Base-by-base conservation (phyloP, 2,113 vertebrate genomes). In the Rhabdomys dilectus region DNA sequence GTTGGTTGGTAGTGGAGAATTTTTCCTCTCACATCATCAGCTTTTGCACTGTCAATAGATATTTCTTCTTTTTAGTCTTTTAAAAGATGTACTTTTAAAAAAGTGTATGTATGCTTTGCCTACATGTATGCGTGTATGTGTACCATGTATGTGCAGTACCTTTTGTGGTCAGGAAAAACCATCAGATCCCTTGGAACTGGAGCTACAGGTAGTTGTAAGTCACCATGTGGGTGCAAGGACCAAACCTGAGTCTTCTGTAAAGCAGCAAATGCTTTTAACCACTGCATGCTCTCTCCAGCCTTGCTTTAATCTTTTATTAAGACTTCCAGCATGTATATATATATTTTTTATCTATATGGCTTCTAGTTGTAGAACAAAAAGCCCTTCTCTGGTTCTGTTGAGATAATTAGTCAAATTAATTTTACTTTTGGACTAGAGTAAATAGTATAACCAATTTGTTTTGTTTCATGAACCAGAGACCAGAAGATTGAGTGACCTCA, bases 401-500 rank as follows among this genome's bases (percentile, higher is more conserved):
- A 82, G n/a, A 89, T 86, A 84, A 19, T 89, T 70, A 96, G 78
- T 13, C 6, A 82, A 39, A 60, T 82, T 60, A 82, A 60, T 60
- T 82, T 82, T 60, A 90, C 72, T 45, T 85, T 45, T 72, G 10
- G 16, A 70, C 88, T 96, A 92, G 85, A 96, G 91, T 72, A 93
- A 96, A 76, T 97, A 93, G 73, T 89, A 48, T 34, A 48, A 76
- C 73, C 39, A 51, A 78, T 89, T 96, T 94, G 85, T 77, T 89
- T 94, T 88, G 24, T 91, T 86, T 93, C 76, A 26, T 96, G 80
- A 81, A 56, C 96, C 29, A 90, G 87, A 94, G 68, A 91, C 78
- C 53, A 88, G 42, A 96, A 90, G 77, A 93, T 3, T 64, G 39
- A 58, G 22, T 94, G 24, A 68, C 66, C 39, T 91, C 62, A 64